These are phyloP conservation scores for Procambarus clarkii DNA, from an alignment of 1,140 invertebrate genomes.

Conservation along the genomic window DNA sequence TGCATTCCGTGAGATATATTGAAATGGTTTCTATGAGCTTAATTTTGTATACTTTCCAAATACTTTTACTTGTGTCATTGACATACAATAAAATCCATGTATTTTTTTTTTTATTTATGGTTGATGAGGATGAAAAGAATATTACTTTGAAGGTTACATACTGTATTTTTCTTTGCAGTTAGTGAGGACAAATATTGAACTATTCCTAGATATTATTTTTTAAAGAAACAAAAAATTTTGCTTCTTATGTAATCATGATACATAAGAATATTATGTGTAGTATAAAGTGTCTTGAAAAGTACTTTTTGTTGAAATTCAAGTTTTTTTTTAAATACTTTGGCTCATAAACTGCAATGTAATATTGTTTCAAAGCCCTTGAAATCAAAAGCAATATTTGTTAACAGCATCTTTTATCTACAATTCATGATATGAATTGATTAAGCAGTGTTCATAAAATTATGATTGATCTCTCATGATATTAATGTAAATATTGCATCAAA, in stretches of 20 bases:
- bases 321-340: too few species aligned
- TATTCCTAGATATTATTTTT: too few species aligned
- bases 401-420: neutral
- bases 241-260: too few species aligned
- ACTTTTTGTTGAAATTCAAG: too few species aligned
- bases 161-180: neutral
- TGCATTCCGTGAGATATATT: conserved; percentile 47
- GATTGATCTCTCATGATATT: too few species aligned
- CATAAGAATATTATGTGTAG: too few species aligned
- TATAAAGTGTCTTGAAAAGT: too few species aligned
- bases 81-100: neutral
- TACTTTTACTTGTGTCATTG: neutral
- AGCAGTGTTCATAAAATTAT: too few species aligned
- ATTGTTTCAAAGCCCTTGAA: neutral
- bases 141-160: neutral
- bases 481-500: too few species aligned
- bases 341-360: too few species aligned
- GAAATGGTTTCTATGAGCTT: conserved; percentile 16
- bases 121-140: neutral
- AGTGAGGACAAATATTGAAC: neutral
- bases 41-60: conserved; percentile 9
- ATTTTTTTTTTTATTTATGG: neutral
- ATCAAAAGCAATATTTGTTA: neutral
- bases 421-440: too few species aligned
- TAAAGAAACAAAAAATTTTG: too few species aligned